These are phyloP conservation scores for Ephestia elutella DNA, from an alignment of 1,140 invertebrate species.

Conservation along the genomic window DNA sequence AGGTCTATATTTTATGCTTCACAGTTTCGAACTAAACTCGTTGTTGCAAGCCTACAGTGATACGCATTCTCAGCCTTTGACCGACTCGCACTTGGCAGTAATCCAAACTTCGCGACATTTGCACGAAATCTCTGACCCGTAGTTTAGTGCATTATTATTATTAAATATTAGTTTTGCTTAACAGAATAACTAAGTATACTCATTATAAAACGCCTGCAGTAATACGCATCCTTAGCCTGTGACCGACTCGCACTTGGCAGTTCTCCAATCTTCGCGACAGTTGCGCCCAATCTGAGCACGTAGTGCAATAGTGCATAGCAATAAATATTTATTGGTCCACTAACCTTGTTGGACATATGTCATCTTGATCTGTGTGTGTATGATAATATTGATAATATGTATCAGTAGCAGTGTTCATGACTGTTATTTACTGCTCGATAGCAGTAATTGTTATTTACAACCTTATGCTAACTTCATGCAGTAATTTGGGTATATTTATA, in stretches of 20 bases:
- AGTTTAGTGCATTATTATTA: background rate
- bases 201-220: background rate
- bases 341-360: conserved; percentile 3
- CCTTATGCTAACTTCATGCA: too few species aligned
- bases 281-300: background rate
- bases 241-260: background rate
- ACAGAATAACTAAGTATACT: too few species aligned
- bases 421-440: too few species aligned
- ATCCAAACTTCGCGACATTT: background rate
- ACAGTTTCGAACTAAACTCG: too few species aligned
- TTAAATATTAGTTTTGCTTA: too few species aligned
- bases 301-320: conserved; percentile 2
- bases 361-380: background rate
- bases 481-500: too few species aligned
- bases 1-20: too few species aligned
- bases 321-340: conserved; percentile 4
- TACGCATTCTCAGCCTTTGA: background rate
- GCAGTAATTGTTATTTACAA: too few species aligned
- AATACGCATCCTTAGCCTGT: background rate
- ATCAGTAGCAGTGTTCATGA: too few species aligned
- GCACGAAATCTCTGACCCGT: background rate
- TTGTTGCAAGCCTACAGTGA: background rate
- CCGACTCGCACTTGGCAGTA: background rate
- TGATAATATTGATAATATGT: too few species aligned
- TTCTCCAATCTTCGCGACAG: background rate